Percentiles rank a stretch among this genome's conserved stretches.
Conservation (phyloP, 1,140 invertebrate genomes). For the Cecropterus lyciades region DNA sequence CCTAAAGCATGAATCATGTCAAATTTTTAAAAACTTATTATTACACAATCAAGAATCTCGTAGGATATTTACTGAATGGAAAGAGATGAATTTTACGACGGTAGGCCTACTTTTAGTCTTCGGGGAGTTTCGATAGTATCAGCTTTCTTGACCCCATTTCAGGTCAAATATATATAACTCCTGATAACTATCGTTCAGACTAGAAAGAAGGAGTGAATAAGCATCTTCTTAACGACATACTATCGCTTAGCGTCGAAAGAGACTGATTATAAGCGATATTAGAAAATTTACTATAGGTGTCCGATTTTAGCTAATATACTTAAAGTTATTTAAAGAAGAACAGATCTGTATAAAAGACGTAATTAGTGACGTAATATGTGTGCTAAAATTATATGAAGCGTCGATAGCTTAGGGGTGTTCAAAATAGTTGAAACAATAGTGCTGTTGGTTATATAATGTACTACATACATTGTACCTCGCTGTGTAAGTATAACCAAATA, state of each 20-base stretch:
- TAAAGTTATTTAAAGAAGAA: too few relatives aligned
- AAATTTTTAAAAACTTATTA: too few relatives aligned
- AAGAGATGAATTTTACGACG: constrained; percentile 13
- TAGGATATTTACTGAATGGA: constrained; percentile 1
- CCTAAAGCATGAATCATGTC: too few relatives aligned
- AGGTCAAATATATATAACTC: constrained; percentile 28
- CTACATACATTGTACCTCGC: too few relatives aligned
- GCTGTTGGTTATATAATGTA: too few relatives aligned
- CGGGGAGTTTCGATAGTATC: constrained; percentile 32
- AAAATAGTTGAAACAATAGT: too few relatives aligned
- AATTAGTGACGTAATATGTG: too few relatives aligned
- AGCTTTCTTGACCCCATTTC: constrained; percentile 33
- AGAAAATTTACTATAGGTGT: neutral
- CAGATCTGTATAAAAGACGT: too few relatives aligned
- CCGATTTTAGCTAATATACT: too few relatives aligned
- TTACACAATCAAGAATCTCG: neutral
- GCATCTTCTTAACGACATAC: constrained; percentile 3
- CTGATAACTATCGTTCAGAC: constrained; percentile 14
- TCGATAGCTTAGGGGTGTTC: too few relatives aligned
- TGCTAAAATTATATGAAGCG: too few relatives aligned
- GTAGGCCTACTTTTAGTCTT: constrained; percentile 22
- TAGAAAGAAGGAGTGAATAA: constrained; percentile 13
- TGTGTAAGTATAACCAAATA: too few relatives aligned
- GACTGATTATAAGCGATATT: neutral
- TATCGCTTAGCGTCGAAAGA: neutral